A percentile compares a stretch with the other conserved stretches of the same genome.
These are phyloP conservation scores for Entomobrya proxima DNA, from an alignment of 2,888 invertebrate genomes.

Conservation along the genomic window DNA sequence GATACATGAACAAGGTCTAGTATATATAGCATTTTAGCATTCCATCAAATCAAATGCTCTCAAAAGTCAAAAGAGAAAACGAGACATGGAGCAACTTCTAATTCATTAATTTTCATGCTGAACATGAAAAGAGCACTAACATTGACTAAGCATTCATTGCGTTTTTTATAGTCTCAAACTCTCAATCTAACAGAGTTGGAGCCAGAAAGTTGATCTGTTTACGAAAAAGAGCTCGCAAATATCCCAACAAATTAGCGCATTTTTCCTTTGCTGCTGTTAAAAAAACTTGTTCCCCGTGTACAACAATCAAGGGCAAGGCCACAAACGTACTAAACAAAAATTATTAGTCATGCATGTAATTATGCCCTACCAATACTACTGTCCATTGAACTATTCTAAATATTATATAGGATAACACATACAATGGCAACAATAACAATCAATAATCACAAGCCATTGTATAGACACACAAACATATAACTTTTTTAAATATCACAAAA, in stretches of 20 bases:
- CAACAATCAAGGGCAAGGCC: conserved; percentile 50
- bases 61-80: background rate
- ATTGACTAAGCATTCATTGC: background rate
- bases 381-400: background rate
- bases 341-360: conserved; percentile 8
- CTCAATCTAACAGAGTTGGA: too few relatives aligned
- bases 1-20: background rate
- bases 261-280: background rate
- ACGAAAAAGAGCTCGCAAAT: too few relatives aligned
- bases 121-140: background rate
- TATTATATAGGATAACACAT: background rate
- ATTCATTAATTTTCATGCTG: conserved; percentile 7
- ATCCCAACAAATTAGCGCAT: too few relatives aligned
- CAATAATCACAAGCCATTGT: background rate
- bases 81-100: too few relatives aligned
- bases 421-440: conserved; percentile 8
- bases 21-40: background rate
- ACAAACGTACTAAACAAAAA: conserved; percentile 8
- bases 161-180: too few relatives aligned
- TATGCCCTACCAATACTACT: conserved; percentile 6
- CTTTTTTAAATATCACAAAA: background rate
- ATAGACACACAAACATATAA: background rate
- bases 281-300: background rate
- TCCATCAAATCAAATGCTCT: too few relatives aligned
- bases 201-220: too few relatives aligned